Percentiles rank a stretch among this genome's conserved stretches.
These are phyloP conservation scores for Scalopus aquaticus DNA, from an alignment of 2,113 vertebrate genomes.

Conservation along the genomic window DNA sequence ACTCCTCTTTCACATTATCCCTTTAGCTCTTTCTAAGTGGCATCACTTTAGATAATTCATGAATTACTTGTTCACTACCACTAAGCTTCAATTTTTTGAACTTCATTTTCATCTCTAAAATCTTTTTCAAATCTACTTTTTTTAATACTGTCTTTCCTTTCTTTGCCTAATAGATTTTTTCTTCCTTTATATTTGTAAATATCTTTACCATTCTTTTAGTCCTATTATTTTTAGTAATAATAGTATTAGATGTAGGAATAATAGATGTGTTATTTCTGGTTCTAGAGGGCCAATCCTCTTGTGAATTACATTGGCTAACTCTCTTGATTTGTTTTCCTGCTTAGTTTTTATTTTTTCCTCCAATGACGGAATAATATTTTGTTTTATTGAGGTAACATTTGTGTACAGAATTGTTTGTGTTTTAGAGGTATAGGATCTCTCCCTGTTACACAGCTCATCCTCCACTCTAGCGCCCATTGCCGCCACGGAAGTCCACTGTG, in stretches of 20 bases:
- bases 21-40: background rate
- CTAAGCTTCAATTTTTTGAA: background rate
- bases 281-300: background rate
- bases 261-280: background rate
- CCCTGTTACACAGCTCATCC: no score
- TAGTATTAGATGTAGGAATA: no score
- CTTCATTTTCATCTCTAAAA: background rate
- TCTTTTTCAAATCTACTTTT: background rate
- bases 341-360: background rate
- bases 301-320: background rate
- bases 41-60: background rate
- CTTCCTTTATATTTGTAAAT: constrained; percentile 12
- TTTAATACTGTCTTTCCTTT: background rate
- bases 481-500: no score
- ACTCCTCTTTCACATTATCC: background rate
- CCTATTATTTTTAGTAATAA: background rate
- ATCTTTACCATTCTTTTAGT: background rate
- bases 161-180: background rate
- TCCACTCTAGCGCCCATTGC: no score
- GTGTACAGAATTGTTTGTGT: no score
- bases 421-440: no score
- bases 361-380: no score
- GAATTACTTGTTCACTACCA: background rate
- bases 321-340: background rate
- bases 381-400: no score